Percentiles rank a stretch among this genome's conserved stretches.
These are phyloP conservation scores for Sipha maydis DNA, from an alignment of 2,888 invertebrate species.

Conservation along the genomic window DNA sequence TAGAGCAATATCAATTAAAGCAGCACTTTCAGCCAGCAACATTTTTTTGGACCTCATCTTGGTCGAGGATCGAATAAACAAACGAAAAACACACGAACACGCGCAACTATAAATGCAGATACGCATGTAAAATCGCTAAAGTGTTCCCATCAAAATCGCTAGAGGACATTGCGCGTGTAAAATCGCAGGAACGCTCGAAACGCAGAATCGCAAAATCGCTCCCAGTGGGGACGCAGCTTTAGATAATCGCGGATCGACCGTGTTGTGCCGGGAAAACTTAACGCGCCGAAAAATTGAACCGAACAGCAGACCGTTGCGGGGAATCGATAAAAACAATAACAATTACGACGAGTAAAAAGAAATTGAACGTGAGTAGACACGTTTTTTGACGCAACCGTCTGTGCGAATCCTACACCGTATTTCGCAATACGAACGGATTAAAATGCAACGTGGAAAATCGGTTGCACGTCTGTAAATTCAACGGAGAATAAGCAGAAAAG, in stretches of 20 bases:
- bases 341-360: not conserved
- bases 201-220: too few species aligned
- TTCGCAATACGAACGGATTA: not conserved
- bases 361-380: not conserved
- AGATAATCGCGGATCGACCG: not conserved
- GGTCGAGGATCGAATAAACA: too few species aligned
- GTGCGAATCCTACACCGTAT: not conserved
- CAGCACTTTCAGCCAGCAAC: too few species aligned
- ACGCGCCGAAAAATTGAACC: not conserved
- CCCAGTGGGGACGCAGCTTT: not conserved
- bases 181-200: too few species aligned
- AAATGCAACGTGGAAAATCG: not conserved
- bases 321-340: not conserved
- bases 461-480: not conserved
- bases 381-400: not conserved
- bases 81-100: too few species aligned
- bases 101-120: too few species aligned
- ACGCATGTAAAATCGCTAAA: too few species aligned
- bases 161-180: too few species aligned
- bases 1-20: too few species aligned
- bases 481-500: conserved; percentile 1
- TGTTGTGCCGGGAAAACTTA: not conserved
- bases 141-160: too few species aligned
- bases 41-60: too few species aligned
- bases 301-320: not conserved